A percentile compares a stretch with the other conserved stretches of the same genome.
Conservation (phyloP, 1,140 invertebrate genomes). For the Caenorhabditis brenneri region DNA sequence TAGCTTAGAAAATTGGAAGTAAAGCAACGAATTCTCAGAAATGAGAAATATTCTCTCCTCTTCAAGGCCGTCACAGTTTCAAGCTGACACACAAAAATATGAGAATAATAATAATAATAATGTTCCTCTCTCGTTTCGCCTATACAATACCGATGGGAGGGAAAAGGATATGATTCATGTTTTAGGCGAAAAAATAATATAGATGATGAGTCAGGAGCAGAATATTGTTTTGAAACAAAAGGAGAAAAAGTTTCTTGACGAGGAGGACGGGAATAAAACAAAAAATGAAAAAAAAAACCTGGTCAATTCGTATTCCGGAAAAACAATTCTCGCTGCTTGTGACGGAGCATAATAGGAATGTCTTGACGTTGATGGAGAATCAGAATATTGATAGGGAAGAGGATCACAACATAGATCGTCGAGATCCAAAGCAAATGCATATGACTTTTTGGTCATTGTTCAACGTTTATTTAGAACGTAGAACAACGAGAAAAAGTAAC, state of each 20-base stretch:
- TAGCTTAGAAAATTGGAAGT: background rate
- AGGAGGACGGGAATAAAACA: too few species aligned
- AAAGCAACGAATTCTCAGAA: too few species aligned
- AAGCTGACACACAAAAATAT: too few species aligned
- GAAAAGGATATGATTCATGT: background rate
- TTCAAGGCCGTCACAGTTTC: too few species aligned
- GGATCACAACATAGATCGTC: constrained; percentile 3
- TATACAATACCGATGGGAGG: background rate
- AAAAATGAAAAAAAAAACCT: constrained; percentile 30
- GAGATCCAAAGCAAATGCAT: constrained; percentile 1
- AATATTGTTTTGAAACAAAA: background rate
- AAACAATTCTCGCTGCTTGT: background rate
- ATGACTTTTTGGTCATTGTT: constrained; percentile 3
- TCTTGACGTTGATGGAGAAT: background rate
- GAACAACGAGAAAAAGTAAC: too few species aligned
- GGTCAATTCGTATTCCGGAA: constrained; percentile 35
- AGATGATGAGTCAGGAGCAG: background rate
- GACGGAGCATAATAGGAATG: background rate
- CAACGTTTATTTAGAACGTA: too few species aligned
- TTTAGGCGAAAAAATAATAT: background rate
- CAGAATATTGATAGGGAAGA: background rate
- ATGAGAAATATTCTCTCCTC: too few species aligned
- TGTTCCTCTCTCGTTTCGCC: background rate
- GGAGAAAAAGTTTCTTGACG: too few species aligned
- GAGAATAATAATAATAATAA: background rate